Percentiles rank a stretch among this genome's conserved stretches.
These are phyloP conservation scores for Xiphophorus couchianus DNA, from an alignment of 2,113 vertebrate genomes.

Conservation along the genomic window DNA sequence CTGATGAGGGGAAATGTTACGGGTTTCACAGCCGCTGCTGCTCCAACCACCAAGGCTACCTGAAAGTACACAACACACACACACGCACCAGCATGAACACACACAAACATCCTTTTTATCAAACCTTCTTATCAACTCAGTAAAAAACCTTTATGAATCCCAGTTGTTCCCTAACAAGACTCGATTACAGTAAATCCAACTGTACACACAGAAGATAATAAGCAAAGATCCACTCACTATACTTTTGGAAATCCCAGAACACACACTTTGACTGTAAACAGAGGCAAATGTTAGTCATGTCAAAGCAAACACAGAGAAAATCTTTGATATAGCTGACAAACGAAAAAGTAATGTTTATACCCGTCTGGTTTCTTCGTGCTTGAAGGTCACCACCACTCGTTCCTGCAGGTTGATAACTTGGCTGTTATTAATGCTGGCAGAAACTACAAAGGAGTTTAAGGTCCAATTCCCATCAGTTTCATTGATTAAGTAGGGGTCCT, in stretches of 20 bases:
- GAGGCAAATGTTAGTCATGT: constrained; percentile 17
- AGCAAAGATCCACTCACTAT: constrained; percentile 76
- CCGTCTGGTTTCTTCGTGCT: constrained; percentile 71
- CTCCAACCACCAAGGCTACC: constrained; percentile 90
- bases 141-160: neutral
- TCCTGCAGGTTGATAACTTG: constrained; percentile 78
- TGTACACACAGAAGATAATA: neutral
- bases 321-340: neutral
- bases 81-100: constrained; percentile 16
- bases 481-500: constrained; percentile 68
- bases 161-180: neutral
- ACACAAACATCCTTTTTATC: constrained; percentile 14
- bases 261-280: constrained; percentile 79
- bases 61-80: constrained; percentile 61
- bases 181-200: neutral
- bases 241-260: constrained; percentile 88
- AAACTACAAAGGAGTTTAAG: constrained; percentile 85
- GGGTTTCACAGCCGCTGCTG: constrained; percentile 80
- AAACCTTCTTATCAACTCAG: constrained; percentile 23
- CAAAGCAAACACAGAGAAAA: constrained; percentile 5
- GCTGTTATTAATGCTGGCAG: constrained; percentile 84
- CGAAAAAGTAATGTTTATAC: constrained; percentile 58
- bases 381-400: constrained; percentile 81
- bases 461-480: constrained; percentile 17
- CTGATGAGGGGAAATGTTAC: constrained; percentile 75